phyloP scores from a whole-genome alignment of 2,113 vertebrate species.

The Indri indri region DNA sequence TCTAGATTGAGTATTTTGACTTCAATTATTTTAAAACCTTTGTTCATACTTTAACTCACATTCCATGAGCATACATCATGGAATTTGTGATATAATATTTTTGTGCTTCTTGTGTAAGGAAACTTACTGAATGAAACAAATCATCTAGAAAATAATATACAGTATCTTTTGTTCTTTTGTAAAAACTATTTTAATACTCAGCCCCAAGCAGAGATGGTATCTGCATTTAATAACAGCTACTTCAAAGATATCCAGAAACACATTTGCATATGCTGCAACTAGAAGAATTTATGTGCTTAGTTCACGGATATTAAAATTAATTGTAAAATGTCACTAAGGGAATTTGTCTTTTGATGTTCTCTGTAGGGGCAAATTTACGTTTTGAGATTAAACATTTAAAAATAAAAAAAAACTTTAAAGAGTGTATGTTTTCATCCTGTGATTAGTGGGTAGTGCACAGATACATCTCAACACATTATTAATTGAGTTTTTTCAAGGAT shows the following conservation, averaged over 20 bases:
- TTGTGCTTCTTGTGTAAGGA: conserved; percentile 73
- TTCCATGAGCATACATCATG: conserved; percentile 55
- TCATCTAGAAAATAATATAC: conserved; percentile 81
- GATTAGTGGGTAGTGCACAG: conserved; percentile 62
- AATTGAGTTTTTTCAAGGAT: conserved; percentile 68
- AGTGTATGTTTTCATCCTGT: conserved; percentile 61
- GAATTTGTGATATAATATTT: conserved; percentile 64
- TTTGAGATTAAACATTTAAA: conserved; percentile 57
- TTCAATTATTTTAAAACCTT: conserved; percentile 50
- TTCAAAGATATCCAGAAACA: conserved; percentile 81
- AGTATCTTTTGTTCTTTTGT: conserved; percentile 74
- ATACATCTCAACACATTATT: conserved; percentile 59
- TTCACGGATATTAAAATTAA: conserved; percentile 80
- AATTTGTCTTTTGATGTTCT: conserved; percentile 74
- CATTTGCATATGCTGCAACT: conserved; percentile 81
- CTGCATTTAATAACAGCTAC: conserved; percentile 82
- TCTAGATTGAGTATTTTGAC: neutral
- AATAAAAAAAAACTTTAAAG: conserved; percentile 52
- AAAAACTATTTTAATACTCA: conserved; percentile 72
- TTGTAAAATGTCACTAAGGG: conserved; percentile 76
- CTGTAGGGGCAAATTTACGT: conserved; percentile 67
- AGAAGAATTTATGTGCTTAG: conserved; percentile 81
- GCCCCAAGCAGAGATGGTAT: conserved; percentile 80
- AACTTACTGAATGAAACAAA: conserved; percentile 76
- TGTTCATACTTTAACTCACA: conserved; percentile 57